Base-by-base conservation (phyloP, 2,797 vertebrate genomes). In the Peromyscus aztecus region DNA sequence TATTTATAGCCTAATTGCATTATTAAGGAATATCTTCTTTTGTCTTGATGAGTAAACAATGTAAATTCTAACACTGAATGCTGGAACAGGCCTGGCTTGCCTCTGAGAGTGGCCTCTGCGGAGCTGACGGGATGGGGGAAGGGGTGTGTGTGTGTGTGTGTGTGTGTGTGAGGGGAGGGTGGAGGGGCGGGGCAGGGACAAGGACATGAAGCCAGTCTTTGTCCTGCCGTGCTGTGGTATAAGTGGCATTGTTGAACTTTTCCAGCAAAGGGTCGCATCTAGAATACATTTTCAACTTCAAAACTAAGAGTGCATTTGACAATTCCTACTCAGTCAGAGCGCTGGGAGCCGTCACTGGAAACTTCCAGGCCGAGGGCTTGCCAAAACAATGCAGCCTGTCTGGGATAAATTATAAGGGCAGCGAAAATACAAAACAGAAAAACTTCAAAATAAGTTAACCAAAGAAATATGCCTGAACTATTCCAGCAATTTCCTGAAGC, bases 361-460 rank as follows among this genome's bases (percentile, higher is more conserved):
- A 95, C 82, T 67, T 96, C 96, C 97, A 98, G 98, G 92, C 96
- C 63, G 6, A 65, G 91, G 29, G 87, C 92, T 97, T 98, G 98
- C 98, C 98, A 98, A 97, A 96, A 95, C 93, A 97, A 97, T 11
- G 94, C 96, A 52, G 97, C 95, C 97, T n/a, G 73, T 93, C 96
- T 98, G 97, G 95, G 97, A 97, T 97, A 98, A 97, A 98, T 81
- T 95, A 75, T 77, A 96, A 98, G 94, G 96, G 89, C 97, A 95
- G 96, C 83, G 90, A 46, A 96, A 98, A 96, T 8, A 85, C 96
- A 97, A 97, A 98, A 43, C 59, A 89, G 96, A 89, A 96, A 95
- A 94, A 55, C 88, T 98, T 97, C 97, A 98, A 98, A 98, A 97
- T 49, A 98, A 96, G 97, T 97, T 98, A 98, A 98, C 94, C 97